Percentiles rank a stretch among this genome's conserved stretches.
phyloP scores from a whole-genome alignment of 1,140 invertebrate species.

The Mactra quadrangularis region DNA sequence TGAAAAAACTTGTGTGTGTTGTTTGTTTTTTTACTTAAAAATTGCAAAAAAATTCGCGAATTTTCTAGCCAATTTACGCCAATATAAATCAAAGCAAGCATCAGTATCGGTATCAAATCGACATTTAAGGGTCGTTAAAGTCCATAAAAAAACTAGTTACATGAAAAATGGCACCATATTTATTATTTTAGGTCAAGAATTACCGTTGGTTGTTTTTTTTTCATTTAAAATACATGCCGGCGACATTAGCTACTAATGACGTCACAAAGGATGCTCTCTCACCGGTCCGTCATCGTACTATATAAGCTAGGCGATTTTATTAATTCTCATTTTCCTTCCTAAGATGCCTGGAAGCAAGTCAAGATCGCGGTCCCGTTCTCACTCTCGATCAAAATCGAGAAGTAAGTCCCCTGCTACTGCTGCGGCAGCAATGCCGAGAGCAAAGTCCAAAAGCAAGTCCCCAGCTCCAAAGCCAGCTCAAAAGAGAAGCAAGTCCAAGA shows the following conservation, averaged over 20 bases:
- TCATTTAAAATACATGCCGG: too few species aligned
- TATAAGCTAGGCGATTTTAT: constrained; percentile 6
- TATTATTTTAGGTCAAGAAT: too few species aligned
- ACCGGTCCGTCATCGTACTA: constrained; percentile 46
- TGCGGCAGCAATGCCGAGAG: neutral
- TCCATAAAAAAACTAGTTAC: too few species aligned
- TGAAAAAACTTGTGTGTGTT: too few species aligned
- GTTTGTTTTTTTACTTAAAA: too few species aligned
- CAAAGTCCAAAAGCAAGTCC: constrained; percentile 34
- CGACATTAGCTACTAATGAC: constrained; percentile 15
- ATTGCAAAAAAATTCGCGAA: too few species aligned
- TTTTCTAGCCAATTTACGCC: too few species aligned
- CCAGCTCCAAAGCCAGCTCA: neutral
- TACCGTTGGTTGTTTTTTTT: too few species aligned
- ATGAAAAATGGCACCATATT: too few species aligned
- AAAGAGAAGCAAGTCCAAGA: constrained; percentile 37
- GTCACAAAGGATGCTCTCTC: constrained; percentile 41
- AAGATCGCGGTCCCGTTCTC: constrained; percentile 45
- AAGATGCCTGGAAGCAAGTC: constrained; percentile 55
- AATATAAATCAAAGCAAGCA: too few species aligned
- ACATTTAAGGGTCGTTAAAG: too few species aligned
- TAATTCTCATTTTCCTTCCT: neutral
- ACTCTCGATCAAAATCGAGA: constrained; percentile 19
- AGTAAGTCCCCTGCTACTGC: constrained; percentile 28
- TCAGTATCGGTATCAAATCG: too few species aligned